Evolutionary conservation across 2,888 invertebrate species (phyloP).

Genomic region (Rhingia campestris): DNA sequence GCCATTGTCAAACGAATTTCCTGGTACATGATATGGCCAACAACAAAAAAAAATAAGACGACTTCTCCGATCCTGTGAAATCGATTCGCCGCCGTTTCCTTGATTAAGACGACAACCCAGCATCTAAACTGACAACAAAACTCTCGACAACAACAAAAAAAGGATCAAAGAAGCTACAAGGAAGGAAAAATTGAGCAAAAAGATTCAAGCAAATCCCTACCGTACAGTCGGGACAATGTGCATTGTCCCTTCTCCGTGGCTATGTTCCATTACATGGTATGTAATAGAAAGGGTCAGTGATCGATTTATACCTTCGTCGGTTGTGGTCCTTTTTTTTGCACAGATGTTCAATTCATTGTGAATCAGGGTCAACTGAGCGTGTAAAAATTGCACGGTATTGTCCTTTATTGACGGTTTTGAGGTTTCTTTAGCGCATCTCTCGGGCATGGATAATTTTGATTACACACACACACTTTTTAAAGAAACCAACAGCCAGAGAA

Average conservation of each 20-base stretch:
- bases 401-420: constrained; percentile 23
- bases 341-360: constrained; percentile 25
- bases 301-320: constrained; percentile 32
- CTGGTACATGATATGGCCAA: constrained; percentile 32
- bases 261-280: constrained; percentile 36
- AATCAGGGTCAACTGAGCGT: constrained; percentile 60
- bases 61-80: constrained; percentile 65
- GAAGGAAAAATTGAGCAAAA: constrained; percentile 23
- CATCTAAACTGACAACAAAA: constrained; percentile 27
- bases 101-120: constrained; percentile 69
- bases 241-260: constrained; percentile 53
- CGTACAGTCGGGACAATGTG: constrained; percentile 35
- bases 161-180: constrained; percentile 52
- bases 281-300: constrained; percentile 20
- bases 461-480: neutral
- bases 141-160: constrained; percentile 4
- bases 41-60: constrained; percentile 11
- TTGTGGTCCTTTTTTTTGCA: constrained; percentile 32
- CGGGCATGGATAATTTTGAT: constrained; percentile 40
- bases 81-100: constrained; percentile 65
- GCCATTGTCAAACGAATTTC: constrained; percentile 38
- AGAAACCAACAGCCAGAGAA: neutral
- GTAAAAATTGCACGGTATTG: constrained; percentile 34
- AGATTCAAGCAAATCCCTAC: constrained; percentile 31
- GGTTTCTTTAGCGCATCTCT: constrained; percentile 22